Percentiles rank a stretch among this genome's conserved stretches.
These are phyloP conservation scores for Calliopum simillimum DNA, from an alignment of 2,888 invertebrate genomes.

Conservation along the genomic window DNA sequence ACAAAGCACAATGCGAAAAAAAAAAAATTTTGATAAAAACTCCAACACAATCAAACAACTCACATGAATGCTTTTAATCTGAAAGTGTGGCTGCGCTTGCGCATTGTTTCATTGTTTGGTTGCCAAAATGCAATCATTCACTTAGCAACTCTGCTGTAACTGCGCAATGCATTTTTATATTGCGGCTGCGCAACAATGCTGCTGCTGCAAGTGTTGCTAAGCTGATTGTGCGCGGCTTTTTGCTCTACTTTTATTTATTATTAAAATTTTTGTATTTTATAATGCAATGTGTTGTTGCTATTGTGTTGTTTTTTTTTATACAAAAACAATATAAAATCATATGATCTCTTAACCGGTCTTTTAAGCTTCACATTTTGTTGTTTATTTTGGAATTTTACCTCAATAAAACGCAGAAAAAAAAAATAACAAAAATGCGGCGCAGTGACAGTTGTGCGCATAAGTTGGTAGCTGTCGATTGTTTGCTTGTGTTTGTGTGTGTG, in stretches of 20 bases:
- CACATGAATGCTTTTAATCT: not conserved
- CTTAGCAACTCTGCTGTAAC: not conserved
- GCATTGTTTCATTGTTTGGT: not conserved
- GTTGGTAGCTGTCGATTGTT: too few relatives aligned
- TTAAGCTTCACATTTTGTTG: slow-evolving; percentile 40
- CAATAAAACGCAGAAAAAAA: too few relatives aligned
- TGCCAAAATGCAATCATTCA: not conserved
- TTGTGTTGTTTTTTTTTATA: not conserved
- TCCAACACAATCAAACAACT: slow-evolving; percentile 3
- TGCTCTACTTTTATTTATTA: slow-evolving; percentile 12
- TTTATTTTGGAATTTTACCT: not conserved
- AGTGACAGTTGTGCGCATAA: not conserved
- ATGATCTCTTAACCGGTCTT: slow-evolving; percentile 27
- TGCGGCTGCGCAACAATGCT: too few relatives aligned
- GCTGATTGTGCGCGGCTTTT: slow-evolving; percentile 18
- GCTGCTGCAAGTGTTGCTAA: too few relatives aligned
- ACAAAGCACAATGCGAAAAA: too few relatives aligned
- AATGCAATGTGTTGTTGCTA: not conserved
- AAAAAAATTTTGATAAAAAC: too few relatives aligned
- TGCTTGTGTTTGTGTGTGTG: not conserved
- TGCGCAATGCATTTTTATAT: too few relatives aligned
- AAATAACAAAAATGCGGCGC: not conserved
- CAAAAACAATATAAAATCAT: slow-evolving; percentile 19
- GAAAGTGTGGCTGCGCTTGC: not conserved
- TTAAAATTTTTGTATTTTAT: not conserved